A percentile compares a stretch with the other conserved stretches of the same genome.
These are phyloP conservation scores for Callithrix jacchus DNA, from an alignment of 2,113 vertebrate species.

Conservation along the genomic window DNA sequence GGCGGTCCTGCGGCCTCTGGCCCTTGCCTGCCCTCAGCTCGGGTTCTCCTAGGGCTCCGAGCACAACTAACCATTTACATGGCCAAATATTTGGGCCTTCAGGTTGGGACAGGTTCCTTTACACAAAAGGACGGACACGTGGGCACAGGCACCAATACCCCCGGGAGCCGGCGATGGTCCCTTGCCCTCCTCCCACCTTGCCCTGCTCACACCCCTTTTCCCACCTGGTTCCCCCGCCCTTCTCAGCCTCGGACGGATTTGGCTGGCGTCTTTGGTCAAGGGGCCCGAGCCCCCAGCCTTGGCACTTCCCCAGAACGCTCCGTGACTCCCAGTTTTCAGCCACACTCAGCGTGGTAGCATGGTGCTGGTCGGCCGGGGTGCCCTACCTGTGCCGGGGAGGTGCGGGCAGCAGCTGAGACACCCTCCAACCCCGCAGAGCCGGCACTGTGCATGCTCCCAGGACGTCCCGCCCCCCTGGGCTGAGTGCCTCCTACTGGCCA, in stretches of 20 bases:
- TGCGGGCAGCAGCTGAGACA: fast-evolving
- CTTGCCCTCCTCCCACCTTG: no score
- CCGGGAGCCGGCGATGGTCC: background rate
- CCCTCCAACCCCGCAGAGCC: background rate
- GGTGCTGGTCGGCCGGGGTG: background rate
- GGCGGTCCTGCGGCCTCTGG: background rate
- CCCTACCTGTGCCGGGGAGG: background rate
- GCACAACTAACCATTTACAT: background rate
- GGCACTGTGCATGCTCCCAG: background rate
- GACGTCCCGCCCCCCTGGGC: background rate
- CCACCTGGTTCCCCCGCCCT: background rate
- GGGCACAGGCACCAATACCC: background rate
- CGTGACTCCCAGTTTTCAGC: fast-evolving
- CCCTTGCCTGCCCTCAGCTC: no score
- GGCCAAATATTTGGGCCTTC: background rate
- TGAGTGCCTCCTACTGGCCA: fast-evolving
- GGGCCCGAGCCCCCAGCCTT: no score
- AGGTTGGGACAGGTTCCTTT: background rate
- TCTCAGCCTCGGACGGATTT: background rate
- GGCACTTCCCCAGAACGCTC: background rate
- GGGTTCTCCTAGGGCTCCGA: background rate
- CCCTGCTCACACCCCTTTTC: background rate
- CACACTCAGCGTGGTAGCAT: background rate
- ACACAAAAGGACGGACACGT: background rate
- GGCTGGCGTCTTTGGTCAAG: background rate